A percentile compares a stretch with the other conserved stretches of the same genome.
Evolutionary conservation across 2,888 invertebrate genomes (phyloP).

Genomic region (Macrosiphum euphorbiae): DNA sequence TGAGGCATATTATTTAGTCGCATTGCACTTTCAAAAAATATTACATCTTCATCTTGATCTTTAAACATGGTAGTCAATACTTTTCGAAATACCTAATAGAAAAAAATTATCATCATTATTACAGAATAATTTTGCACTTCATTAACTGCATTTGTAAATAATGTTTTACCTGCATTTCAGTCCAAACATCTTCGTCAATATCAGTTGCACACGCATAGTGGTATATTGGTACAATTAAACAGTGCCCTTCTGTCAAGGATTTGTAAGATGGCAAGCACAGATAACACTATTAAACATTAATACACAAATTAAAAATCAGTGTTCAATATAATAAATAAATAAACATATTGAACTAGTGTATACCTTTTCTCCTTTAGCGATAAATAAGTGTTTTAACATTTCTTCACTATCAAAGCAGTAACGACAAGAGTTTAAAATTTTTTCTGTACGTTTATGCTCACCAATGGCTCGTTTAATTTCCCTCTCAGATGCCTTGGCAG

Average conservation of each 20-base stretch:
- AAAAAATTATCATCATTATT: slow-evolving; percentile 45
- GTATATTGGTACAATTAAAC: slow-evolving; percentile 85
- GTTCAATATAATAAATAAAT: neutral
- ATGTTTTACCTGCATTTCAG: slow-evolving; percentile 80
- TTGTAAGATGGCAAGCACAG: slow-evolving; percentile 84
- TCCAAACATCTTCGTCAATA: slow-evolving; percentile 95
- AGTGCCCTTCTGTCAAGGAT: slow-evolving; percentile 89
- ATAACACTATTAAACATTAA: slow-evolving; percentile 74
- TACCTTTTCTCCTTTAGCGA: slow-evolving; percentile 84
- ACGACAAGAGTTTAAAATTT: slow-evolving; percentile 83
- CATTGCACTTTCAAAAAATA: slow-evolving; percentile 92
- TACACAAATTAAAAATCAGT: slow-evolving; percentile 1
- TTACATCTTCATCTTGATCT: slow-evolving; percentile 80
- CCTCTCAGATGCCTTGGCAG: slow-evolving; percentile 75
- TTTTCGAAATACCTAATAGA: slow-evolving; percentile 80
- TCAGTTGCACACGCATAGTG: slow-evolving; percentile 85
- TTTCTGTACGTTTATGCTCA: slow-evolving; percentile 80
- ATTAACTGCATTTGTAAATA: neutral
- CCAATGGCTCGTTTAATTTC: slow-evolving; percentile 79
- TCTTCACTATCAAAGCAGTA: slow-evolving; percentile 86
- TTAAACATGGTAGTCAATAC: slow-evolving; percentile 84
- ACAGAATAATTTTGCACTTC: slow-evolving; percentile 28
- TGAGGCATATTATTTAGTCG: slow-evolving; percentile 83
- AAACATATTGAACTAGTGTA: neutral
- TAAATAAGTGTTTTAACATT: slow-evolving; percentile 87